Evolutionary conservation across 2,888 invertebrate genomes (phyloP).

Genomic region (Aleiodes testaceus): DNA sequence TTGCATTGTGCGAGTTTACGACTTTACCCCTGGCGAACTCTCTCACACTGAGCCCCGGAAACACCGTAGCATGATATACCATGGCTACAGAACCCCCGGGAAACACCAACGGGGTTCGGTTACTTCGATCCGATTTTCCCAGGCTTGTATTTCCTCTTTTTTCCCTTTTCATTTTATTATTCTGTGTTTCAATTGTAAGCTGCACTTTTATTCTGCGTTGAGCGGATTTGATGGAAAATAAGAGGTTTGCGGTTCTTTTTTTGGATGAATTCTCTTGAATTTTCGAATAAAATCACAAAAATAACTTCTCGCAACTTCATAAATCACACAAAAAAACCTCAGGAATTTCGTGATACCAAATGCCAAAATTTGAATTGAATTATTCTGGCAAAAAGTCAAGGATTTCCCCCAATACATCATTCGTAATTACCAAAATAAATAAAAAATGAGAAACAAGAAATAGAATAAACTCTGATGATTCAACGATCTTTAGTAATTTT

Average conservation of each 20-base stretch:
- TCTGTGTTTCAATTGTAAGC: neutral
- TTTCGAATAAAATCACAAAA: too few relatives aligned
- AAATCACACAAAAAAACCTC: too few relatives aligned
- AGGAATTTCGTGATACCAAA: too few relatives aligned
- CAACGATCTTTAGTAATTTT: too few relatives aligned
- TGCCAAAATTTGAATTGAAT: neutral
- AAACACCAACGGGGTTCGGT: constrained; percentile 14
- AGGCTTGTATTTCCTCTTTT: neutral
- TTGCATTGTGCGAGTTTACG: constrained; percentile 44
- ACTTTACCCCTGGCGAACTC: constrained; percentile 35
- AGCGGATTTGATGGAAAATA: neutral
- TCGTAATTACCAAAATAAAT: neutral
- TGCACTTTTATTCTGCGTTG: neutral
- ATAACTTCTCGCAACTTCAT: too few relatives aligned
- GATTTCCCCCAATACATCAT: neutral
- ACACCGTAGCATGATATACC: constrained; percentile 25
- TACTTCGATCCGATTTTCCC: constrained; percentile 24
- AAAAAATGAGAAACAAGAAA: neutral
- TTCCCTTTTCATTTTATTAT: neutral
- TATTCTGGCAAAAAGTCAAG: neutral
- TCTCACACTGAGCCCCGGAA: constrained; percentile 47
- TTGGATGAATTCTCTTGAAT: too few relatives aligned
- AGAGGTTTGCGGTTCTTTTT: too few relatives aligned
- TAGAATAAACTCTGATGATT: neutral
- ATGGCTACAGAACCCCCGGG: constrained; percentile 18